Evolutionary conservation across 2,888 invertebrate species (phyloP).

Genomic region (Cylindroiulus punctatus): DNA sequence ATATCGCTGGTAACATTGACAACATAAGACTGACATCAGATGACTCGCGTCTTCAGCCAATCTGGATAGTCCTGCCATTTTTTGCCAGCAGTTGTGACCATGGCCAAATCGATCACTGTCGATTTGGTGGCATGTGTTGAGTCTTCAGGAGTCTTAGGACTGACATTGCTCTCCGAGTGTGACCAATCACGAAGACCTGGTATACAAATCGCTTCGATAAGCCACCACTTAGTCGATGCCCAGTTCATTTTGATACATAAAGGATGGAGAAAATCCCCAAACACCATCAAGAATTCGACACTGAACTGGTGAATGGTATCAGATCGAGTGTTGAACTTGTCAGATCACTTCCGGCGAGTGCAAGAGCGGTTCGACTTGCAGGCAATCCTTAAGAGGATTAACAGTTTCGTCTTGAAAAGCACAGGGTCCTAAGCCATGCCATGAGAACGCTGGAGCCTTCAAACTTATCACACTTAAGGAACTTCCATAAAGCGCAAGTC

Average conservation of each 20-base stretch:
- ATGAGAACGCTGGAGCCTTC: neutral
- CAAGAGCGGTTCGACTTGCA: neutral
- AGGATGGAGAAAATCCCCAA: conserved; percentile 16
- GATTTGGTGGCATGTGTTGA: neutral
- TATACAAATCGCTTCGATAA: neutral
- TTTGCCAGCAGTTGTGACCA: neutral
- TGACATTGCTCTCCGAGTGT: neutral
- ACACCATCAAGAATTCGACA: neutral
- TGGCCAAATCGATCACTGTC: neutral
- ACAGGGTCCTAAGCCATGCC: neutral
- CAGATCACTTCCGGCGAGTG: neutral
- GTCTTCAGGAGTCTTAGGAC: neutral
- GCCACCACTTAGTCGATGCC: neutral
- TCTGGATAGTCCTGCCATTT: neutral
- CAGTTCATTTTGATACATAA: conserved; percentile 8
- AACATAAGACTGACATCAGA: neutral
- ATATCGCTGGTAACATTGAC: neutral
- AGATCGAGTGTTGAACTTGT: conserved; percentile 20
- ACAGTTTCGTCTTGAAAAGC: conserved; percentile 15
- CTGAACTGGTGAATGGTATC: neutral
- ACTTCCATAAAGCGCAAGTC: conserved; percentile 22
- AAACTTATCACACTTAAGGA: conserved; percentile 15
- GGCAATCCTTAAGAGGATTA: conserved; percentile 31
- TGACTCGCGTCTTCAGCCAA: neutral
- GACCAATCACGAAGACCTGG: neutral